These are phyloP conservation scores for Dryas iulia DNA, from an alignment of 1,140 invertebrate species.

Conservation along the genomic window DNA sequence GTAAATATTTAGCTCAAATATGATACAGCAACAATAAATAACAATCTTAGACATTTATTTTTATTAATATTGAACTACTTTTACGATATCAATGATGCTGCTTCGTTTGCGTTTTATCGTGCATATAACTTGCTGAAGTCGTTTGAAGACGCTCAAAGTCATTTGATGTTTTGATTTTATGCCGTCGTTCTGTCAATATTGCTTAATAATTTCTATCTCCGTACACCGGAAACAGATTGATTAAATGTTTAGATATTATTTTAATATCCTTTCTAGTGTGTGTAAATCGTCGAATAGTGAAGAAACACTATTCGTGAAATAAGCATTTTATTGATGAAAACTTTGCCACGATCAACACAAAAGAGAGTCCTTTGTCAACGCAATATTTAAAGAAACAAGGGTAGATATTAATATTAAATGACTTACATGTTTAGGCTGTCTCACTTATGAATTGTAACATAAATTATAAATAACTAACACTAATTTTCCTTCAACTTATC, in stretches of 20 bases:
- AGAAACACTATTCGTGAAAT: no score
- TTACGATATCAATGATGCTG: neutral
- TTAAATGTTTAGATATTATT: neutral
- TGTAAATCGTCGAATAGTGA: no score
- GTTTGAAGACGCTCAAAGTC: neutral
- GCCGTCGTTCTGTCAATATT: neutral
- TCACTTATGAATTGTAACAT: no score
- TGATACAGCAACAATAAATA: constrained; percentile 1
- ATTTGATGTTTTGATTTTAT: neutral
- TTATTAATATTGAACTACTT: constrained; percentile 6
- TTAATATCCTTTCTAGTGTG: no score
- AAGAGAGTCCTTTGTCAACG: no score
- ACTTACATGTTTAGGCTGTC: no score
- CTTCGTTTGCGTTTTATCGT: neutral
- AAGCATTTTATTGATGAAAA: no score
- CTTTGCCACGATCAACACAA: no score
- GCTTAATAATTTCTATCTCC: neutral
- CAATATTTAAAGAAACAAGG: no score
- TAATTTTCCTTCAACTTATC: no score
- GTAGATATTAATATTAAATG: no score
- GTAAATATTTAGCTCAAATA: neutral
- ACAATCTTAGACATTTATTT: neutral
- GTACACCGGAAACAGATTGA: neutral
- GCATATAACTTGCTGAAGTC: neutral
- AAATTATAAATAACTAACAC: no score